Base-by-base conservation (phyloP, 1,140 invertebrate genomes). In the Bombus difficillimus region DNA sequence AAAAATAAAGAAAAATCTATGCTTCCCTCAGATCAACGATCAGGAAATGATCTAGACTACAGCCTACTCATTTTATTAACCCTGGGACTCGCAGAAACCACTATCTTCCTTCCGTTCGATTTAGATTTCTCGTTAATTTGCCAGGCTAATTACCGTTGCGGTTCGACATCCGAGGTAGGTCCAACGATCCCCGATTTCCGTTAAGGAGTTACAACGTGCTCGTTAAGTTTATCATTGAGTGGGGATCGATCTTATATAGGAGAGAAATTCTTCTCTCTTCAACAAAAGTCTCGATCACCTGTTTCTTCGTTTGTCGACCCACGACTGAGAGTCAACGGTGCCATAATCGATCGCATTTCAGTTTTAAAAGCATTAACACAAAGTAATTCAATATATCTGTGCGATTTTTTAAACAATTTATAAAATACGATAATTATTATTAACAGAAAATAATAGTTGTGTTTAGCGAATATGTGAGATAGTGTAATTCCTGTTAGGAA, bases 221-320 rank as follows among this genome's bases (percentile, higher is more conserved):
- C 22, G 34, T 22, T 18, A 1, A 10, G 2, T 8, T 41, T 39
- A 41, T 69, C 15, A 32, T 3, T 15, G 71, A 86, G 85, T 75
- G 80, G 73, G 80, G 80, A 76, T 86, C 64, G 62, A 69, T 81
- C 28, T n/a, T 90, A 87, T 90, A 87, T 89, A 90, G 74, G 18
- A 53, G 78, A 75, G 12, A 53, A 66, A 78, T 75, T 69, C 18
- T 39, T 79, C 77, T 77, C 39, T 39, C 59, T 47, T 53, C 34
- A 9, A 59, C 69, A 89, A 87, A 86, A 57, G 28, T 57, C 47
- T 8, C 66, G 75, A 53, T 41, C 59, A 79, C 25, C n/a, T 83
- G 66, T 37, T 76, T 34, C 37, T 76, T 18, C 13, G 2, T 79
- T 8, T 12, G 22, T 80, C 43, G 25, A 3, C 22, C 28, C 8